Percentiles rank a stretch among this genome's conserved stretches.
phyloP scores from a whole-genome alignment of 2,797 vertebrate species.

The Lutjanus campechanus region DNA sequence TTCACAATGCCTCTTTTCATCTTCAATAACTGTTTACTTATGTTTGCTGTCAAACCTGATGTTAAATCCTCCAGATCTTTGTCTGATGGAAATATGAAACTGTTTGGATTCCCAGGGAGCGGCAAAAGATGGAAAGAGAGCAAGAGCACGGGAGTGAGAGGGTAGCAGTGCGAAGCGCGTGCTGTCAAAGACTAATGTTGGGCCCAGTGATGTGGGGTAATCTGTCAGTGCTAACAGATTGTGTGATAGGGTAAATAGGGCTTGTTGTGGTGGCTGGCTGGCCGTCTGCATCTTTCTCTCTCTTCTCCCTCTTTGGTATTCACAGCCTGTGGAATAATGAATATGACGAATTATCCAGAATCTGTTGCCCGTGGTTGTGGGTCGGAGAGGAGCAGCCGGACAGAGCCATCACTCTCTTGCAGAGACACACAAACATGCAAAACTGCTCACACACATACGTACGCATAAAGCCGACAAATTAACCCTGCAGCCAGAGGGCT shows the following conservation, averaged over 20 bases:
- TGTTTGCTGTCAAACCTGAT: constrained; percentile 65
- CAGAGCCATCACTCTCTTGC: constrained; percentile 53
- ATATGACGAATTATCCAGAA: constrained; percentile 74
- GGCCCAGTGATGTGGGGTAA: constrained; percentile 74
- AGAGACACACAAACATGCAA: constrained; percentile 11
- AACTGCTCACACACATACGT: constrained; percentile 25
- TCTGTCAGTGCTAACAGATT: constrained; percentile 81
- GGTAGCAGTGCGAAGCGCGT: constrained; percentile 32
- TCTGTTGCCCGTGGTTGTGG: constrained; percentile 51
- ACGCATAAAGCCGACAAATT: constrained; percentile 36
- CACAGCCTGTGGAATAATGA: constrained; percentile 76
- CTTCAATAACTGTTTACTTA: constrained; percentile 64
- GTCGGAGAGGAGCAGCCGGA: constrained; percentile 27
- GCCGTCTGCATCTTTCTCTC: constrained; percentile 51
- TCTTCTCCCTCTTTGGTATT: constrained; percentile 72
- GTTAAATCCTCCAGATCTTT: constrained; percentile 63
- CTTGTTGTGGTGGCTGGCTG: constrained; percentile 75
- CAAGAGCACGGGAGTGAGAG: constrained; percentile 10
- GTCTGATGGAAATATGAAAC: constrained; percentile 69
- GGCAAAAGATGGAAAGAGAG: constrained; percentile 35
- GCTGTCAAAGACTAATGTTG: constrained; percentile 73
- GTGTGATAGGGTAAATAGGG: constrained; percentile 81
- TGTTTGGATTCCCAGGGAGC: constrained; percentile 53
- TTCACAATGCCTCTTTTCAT: constrained; percentile 38
- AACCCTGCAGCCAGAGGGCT: constrained; percentile 44